Percentiles rank a stretch among this genome's conserved stretches.
phyloP scores from a whole-genome alignment of 1,140 invertebrate genomes.

The Papilio glaucus region DNA sequence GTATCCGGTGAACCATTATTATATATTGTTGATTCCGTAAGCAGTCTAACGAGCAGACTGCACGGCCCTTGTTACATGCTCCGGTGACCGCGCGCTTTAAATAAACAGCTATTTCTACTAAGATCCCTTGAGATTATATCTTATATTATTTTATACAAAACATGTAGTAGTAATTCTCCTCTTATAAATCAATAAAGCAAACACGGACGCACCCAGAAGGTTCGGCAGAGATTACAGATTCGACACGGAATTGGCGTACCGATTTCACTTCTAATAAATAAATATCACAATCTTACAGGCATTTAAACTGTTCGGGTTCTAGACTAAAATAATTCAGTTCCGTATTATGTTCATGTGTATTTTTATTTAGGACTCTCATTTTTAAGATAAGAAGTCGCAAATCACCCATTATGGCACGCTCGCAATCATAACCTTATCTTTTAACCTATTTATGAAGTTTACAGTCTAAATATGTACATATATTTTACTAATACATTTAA shows the following conservation, averaged over 20 bases:
- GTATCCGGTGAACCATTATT: slow-evolving; percentile 6
- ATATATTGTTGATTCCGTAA: slow-evolving; percentile 23
- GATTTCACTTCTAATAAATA: background rate
- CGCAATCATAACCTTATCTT: background rate
- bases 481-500: too few species aligned
- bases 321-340: background rate
- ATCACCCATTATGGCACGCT: background rate
- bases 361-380: background rate
- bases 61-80: slow-evolving; percentile 35
- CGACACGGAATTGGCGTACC: background rate
- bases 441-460: slow-evolving; percentile 9
- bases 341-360: background rate
- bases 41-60: slow-evolving; percentile 31
- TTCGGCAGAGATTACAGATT: too few species aligned
- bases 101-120: slow-evolving; percentile 31
- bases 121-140: slow-evolving; percentile 4
- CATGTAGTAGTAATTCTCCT: too few species aligned
- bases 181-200: too few species aligned
- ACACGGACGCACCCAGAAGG: too few species aligned
- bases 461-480: background rate
- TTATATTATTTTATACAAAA: background rate
- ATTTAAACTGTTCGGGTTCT: background rate
- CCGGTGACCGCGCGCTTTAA: slow-evolving; percentile 29
- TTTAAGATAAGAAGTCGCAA: slow-evolving; percentile 7
- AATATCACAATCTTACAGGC: background rate